phyloP scores from a whole-genome alignment of 2,797 vertebrate genomes.

The Margarornis squamiger region DNA sequence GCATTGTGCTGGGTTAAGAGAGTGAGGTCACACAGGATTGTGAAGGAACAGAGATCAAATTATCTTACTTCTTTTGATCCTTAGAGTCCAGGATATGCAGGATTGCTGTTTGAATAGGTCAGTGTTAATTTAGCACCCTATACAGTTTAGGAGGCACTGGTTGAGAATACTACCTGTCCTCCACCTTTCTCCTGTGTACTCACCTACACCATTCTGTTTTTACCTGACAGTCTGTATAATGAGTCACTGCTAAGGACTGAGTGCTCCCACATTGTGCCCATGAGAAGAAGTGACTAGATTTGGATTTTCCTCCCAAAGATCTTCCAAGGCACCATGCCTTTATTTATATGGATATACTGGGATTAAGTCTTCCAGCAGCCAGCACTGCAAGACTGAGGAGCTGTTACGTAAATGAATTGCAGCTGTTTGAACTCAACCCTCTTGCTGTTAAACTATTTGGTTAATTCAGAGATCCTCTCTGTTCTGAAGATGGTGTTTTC shows the following conservation, averaged over 20 bases:
- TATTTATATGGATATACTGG: neutral
- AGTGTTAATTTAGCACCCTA: rapidly evolving
- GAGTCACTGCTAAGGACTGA: neutral
- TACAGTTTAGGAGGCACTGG: neutral
- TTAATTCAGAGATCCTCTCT: neutral
- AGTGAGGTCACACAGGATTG: rapidly evolving
- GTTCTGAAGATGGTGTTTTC: neutral
- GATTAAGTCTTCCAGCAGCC: neutral
- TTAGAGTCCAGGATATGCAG: neutral
- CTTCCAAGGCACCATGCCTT: neutral
- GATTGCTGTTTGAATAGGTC: neutral
- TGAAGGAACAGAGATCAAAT: neutral
- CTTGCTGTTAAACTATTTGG: neutral
- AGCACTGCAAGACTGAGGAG: neutral
- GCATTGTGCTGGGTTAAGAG: rapidly evolving
- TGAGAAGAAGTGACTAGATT: neutral
- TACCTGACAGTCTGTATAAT: rapidly evolving
- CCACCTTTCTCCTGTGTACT: neutral
- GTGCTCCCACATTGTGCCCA: neutral
- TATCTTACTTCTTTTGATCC: neutral
- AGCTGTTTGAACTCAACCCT: neutral
- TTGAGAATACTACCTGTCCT: neutral
- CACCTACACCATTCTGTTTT: rapidly evolving
- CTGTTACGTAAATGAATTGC: neutral
- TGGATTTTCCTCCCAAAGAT: neutral